Conservation (phyloP, 2,888 invertebrate species). For the Metalampra italica region DNA sequence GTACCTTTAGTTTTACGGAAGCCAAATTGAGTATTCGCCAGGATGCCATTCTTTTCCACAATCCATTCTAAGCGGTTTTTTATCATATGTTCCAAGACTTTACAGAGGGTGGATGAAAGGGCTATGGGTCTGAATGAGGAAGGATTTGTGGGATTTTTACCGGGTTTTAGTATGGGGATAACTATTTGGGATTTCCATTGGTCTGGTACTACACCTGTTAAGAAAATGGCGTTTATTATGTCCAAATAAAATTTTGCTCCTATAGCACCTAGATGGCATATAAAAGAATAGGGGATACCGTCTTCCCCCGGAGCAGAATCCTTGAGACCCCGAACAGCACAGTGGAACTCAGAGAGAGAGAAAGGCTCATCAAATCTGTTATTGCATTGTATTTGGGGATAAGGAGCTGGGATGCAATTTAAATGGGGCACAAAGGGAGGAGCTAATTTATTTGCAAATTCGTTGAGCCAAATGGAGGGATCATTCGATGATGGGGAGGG, state of each 20-base stretch:
- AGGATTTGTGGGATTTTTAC: conserved; percentile 6
- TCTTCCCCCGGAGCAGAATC: conserved; percentile 15
- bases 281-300: conserved; percentile 17
- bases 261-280: neutral
- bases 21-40: conserved; percentile 14
- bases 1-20: conserved; percentile 18
- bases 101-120: conserved; percentile 9
- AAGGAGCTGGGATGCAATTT: neutral
- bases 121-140: conserved; percentile 13
- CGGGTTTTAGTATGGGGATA: conserved; percentile 10
- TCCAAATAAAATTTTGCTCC: conserved; percentile 2
- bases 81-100: conserved; percentile 14
- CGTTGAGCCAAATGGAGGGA: neutral
- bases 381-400: neutral
- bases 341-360: conserved; percentile 9
- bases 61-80: conserved; percentile 17
- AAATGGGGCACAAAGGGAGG: conserved; percentile 2
- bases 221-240: conserved; percentile 8
- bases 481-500: neutral
- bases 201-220: conserved; percentile 2
- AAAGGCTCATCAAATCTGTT: conserved; percentile 7
- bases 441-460: conserved; percentile 4
- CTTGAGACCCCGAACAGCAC: conserved; percentile 3
- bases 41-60: conserved; percentile 6
- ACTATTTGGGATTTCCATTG: conserved; percentile 13